Percentiles rank a stretch among this genome's conserved stretches.
Conservation (phyloP, 2,113 vertebrate genomes). For the Atherinomorus stipes region DNA sequence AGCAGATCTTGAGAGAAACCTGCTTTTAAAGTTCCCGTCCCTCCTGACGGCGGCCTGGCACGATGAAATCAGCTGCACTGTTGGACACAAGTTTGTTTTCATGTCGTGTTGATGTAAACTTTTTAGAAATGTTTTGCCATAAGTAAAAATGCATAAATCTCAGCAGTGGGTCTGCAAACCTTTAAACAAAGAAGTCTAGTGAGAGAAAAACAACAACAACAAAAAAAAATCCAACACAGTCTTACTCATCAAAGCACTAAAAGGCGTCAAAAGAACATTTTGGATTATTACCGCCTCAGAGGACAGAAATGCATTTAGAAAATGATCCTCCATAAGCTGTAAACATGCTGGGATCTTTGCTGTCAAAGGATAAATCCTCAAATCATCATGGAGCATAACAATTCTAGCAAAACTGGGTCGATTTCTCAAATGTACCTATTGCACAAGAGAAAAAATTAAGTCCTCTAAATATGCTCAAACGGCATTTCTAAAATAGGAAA, state of each 20-base stretch:
- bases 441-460: conserved; percentile 44
- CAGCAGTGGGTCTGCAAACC: conserved; percentile 46
- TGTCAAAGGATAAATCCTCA: conserved; percentile 76
- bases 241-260: conserved; percentile 72
- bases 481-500: conserved; percentile 73
- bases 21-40: too few species aligned
- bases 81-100: conserved; percentile 15
- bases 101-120: conserved; percentile 37
- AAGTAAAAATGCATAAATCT: conserved; percentile 34
- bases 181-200: conserved; percentile 43
- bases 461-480: conserved; percentile 52
- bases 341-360: conserved; percentile 78
- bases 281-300: conserved; percentile 79
- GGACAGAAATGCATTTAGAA: conserved; percentile 70
- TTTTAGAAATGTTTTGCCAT: conserved; percentile 28
- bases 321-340: conserved; percentile 75
- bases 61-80: conserved; percentile 6
- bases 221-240: conserved; percentile 68
- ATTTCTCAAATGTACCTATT: conserved; percentile 76
- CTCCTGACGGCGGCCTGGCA: too few species aligned
- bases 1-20: too few species aligned
- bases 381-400: conserved; percentile 77
- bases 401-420: conserved; percentile 80
- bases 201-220: conserved; percentile 26
- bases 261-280: conserved; percentile 79